These are phyloP conservation scores for Todiramphus chloris DNA, from an alignment of 2,113 vertebrate genomes.

Conservation along the genomic window DNA sequence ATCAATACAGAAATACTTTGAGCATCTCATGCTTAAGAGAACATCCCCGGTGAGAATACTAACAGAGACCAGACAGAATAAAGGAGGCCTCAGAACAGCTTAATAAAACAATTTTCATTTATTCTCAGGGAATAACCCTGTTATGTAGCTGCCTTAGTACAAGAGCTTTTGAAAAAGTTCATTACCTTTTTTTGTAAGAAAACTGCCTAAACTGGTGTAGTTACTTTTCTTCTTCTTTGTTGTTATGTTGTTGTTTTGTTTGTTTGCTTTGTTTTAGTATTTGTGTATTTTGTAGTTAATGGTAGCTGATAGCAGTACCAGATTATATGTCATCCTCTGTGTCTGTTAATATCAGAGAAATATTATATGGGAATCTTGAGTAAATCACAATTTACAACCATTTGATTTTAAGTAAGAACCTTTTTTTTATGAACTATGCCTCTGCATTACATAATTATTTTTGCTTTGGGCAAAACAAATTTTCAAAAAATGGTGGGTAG, in stretches of 20 bases:
- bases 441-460: not conserved
- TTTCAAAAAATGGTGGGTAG: not conserved
- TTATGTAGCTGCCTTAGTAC: not conserved
- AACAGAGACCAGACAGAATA: not conserved
- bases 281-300: not conserved
- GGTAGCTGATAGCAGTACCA: not conserved
- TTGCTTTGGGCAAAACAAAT: not conserved
- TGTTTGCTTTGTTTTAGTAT: not conserved
- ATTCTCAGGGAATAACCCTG: not conserved
- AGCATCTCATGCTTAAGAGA: not conserved
- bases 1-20: not conserved
- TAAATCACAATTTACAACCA: not conserved
- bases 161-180: not conserved
- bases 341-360: not conserved
- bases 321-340: not conserved
- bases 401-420: not conserved
- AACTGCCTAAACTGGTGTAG: not conserved
- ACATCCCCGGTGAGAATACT: not conserved
- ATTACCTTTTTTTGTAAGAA: not conserved
- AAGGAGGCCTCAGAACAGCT: not conserved
- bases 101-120: not conserved
- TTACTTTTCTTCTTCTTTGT: not conserved
- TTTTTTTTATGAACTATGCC: not conserved
- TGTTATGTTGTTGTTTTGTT: no score
- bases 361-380: not conserved